Evolutionary conservation across 2,888 invertebrate species (phyloP).

Genomic region (Aporophyla nigra): DNA sequence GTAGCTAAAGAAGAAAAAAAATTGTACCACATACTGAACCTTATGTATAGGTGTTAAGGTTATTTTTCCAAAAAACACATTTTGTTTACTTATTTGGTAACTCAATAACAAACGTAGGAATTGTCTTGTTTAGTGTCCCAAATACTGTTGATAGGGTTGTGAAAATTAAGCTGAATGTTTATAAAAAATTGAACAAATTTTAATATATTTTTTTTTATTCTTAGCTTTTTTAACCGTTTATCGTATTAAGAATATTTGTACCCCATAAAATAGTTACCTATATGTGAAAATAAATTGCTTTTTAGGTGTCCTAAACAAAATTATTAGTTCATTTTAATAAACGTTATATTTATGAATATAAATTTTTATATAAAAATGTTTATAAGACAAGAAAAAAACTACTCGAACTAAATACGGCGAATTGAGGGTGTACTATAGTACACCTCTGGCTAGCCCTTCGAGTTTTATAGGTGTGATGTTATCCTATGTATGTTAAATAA

Average conservation of each 20-base stretch:
- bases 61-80: neutral
- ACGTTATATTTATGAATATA: neutral
- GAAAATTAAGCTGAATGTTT: neutral
- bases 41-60: neutral
- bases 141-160: neutral
- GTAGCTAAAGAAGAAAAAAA: too few relatives aligned
- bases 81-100: neutral
- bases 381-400: neutral
- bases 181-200: neutral
- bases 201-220: constrained; percentile 1
- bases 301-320: neutral
- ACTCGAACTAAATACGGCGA: neutral
- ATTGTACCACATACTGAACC: neutral
- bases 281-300: neutral
- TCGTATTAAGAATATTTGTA: neutral
- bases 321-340: neutral
- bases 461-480: neutral
- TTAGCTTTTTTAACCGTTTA: neutral
- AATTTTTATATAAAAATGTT: neutral
- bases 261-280: neutral
- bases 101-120: neutral
- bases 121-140: neutral
- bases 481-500: neutral
- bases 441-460: neutral
- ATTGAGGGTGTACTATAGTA: neutral